Conservation (phyloP, 2,888 invertebrate species). For the Andrena fulva region DNA sequence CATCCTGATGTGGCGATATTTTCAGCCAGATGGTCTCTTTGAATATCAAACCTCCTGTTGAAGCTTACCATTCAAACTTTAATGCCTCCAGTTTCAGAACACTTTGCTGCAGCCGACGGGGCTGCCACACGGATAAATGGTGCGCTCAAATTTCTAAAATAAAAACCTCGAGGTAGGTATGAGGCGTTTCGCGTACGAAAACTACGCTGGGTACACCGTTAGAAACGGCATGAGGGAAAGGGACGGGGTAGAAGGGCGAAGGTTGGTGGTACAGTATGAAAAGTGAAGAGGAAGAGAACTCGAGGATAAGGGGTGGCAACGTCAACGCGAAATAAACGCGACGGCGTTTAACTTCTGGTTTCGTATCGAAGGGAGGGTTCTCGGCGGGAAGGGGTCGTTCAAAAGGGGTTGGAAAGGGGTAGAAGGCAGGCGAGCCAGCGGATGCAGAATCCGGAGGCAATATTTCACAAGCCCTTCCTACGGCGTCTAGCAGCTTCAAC, state of each 20-base stretch:
- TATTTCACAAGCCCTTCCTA: slow-evolving; percentile 70
- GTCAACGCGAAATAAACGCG: slow-evolving; percentile 73
- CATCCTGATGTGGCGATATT: not conserved
- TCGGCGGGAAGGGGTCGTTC: slow-evolving; percentile 49
- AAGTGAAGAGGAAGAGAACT: slow-evolving; percentile 9
- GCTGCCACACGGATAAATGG: not conserved
- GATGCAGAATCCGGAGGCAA: slow-evolving; percentile 73
- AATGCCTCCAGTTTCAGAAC: not conserved
- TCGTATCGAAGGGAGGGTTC: slow-evolving; percentile 53
- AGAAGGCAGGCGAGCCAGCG: slow-evolving; percentile 59
- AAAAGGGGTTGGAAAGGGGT: slow-evolving; percentile 43
- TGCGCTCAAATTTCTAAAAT: not conserved
- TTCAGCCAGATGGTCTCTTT: not conserved
- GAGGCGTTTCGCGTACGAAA: not conserved
- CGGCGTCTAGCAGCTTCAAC: slow-evolving; percentile 53
- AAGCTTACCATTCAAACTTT: not conserved
- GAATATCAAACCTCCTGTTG: not conserved
- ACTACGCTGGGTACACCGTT: slow-evolving; percentile 3
- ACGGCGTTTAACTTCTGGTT: slow-evolving; percentile 72
- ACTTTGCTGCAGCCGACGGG: not conserved
- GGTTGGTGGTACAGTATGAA: slow-evolving; percentile 8
- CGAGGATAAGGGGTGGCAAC: slow-evolving; percentile 43
- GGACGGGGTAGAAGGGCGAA: not conserved
- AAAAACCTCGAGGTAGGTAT: not conserved
- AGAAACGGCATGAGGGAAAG: not conserved